Base-by-base conservation (phyloP, 2,888 invertebrate genomes). In the Agrilus mali region DNA sequence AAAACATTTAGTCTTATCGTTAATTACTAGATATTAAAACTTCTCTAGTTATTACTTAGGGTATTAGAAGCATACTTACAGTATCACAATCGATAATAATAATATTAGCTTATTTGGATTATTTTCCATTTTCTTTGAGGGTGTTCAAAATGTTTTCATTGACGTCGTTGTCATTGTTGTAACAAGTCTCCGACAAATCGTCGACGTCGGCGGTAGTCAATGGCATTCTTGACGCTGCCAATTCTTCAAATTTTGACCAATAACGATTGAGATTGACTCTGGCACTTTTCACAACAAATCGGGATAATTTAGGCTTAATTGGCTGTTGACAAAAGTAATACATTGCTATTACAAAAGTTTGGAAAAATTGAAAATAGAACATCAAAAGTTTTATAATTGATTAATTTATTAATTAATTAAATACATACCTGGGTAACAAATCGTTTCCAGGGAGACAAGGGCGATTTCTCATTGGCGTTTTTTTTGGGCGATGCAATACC, bases 191-290 rank as follows among this genome's bases (percentile, higher is more conserved):
- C 17, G 35, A 62, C 61, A 44, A 42, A 46, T 41, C 36, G 63
- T 59, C 41, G 68, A 69, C 48, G 67, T 65, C 51, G 70, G 57
- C 44, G 69, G 53, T 47, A 34, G 50, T 49, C 31, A 53, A 38
- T 27, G 50, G 48, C 22, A 40, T 33, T 32, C 42, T 45, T 32
- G 34, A 44, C 6, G 71, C 68, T 53, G 72, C 69, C 59, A 75
- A 70, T 51, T 74, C 62, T 54, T 77, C 78, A 50, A 80, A 73
- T 60, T 73, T 73, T 50, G 73, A 70, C 78, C 78, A 79, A 62
- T 76, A 76, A 61, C 72, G 70, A 65, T 79, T 79, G 50, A 80
- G 68, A 61, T 80, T 78, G 60, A 80, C 72, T 52, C 73, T 71
- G 55, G 77, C 70, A 31, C 74, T 71, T 52, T 67, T 65, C 38